Evolutionary conservation across 1,140 invertebrate genomes (phyloP).

Genomic region (Diachasma alloeum): DNA sequence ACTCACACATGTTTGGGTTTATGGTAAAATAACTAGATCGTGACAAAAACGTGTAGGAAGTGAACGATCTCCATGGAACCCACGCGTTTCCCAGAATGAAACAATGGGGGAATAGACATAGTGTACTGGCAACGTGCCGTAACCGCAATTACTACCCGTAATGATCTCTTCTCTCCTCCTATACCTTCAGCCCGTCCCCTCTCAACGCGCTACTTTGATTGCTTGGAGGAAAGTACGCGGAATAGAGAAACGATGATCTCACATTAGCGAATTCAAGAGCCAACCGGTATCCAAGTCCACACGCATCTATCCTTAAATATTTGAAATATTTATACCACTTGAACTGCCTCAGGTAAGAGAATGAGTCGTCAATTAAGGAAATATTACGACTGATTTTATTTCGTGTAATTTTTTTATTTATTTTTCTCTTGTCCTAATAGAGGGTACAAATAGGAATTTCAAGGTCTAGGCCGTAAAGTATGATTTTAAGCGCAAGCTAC

Average conservation of each 20-base stretch:
- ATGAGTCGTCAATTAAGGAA: too few relatives aligned
- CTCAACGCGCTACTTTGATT: background rate
- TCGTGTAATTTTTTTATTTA: too few relatives aligned
- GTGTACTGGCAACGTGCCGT: conserved; percentile 46
- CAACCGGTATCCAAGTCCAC: too few relatives aligned
- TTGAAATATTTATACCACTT: too few relatives aligned
- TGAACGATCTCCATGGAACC: conserved; percentile 44
- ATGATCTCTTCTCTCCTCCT: conserved; percentile 47
- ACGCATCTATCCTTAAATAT: too few relatives aligned
- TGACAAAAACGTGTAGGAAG: conserved; percentile 35
- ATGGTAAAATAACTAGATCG: conserved; percentile 15
- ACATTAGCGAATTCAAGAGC: background rate
- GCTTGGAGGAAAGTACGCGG: background rate
- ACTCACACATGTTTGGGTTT: background rate
- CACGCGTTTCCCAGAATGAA: conserved; percentile 53
- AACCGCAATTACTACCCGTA: conserved; percentile 54
- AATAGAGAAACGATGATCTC: background rate
- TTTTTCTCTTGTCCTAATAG: too few relatives aligned
- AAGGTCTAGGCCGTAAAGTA: too few relatives aligned
- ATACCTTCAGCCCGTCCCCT: background rate
- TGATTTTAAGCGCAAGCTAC: too few relatives aligned
- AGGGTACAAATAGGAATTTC: too few relatives aligned
- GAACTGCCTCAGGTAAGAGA: too few relatives aligned
- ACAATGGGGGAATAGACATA: conserved; percentile 44
- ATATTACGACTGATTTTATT: too few relatives aligned